Conservation (phyloP, 2,888 invertebrate genomes). For the Hypercompe scribonia region DNA sequence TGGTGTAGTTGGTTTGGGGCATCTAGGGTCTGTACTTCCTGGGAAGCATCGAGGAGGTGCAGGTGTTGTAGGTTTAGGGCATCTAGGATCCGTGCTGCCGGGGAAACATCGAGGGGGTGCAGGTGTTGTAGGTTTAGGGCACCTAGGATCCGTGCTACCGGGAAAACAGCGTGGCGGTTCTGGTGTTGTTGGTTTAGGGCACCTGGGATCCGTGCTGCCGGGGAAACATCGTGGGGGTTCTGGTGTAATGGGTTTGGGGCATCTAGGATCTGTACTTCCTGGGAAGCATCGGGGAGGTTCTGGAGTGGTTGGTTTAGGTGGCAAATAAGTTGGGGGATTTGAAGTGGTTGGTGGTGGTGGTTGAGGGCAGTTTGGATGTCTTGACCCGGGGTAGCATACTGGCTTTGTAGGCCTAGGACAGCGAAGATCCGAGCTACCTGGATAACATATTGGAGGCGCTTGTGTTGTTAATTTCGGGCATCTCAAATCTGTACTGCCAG, state of each 20-base stretch:
- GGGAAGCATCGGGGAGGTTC: conserved; percentile 57
- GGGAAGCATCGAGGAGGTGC: conserved; percentile 30
- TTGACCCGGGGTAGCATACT: conserved; percentile 44
- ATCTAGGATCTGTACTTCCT: conserved; percentile 55
- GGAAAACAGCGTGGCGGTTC: conserved; percentile 64
- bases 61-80: conserved; percentile 29
- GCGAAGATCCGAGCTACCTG: conserved; percentile 43
- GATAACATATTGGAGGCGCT: conserved; percentile 35
- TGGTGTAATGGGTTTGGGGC: conserved; percentile 57
- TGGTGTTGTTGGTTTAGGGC: conserved; percentile 62
- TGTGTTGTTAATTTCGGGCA: conserved; percentile 48
- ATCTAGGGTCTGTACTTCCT: conserved; percentile 39
- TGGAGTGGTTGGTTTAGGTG: conserved; percentile 50
- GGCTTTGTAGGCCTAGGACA: conserved; percentile 55
- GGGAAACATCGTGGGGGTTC: conserved; percentile 50
- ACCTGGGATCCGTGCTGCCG: conserved; percentile 62
- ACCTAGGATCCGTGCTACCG: conserved; percentile 63
- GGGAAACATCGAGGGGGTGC: conserved; percentile 37
- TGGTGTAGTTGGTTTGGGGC: no score
- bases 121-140: conserved; percentile 60
- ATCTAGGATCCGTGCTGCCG: conserved; percentile 38
- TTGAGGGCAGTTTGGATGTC: conserved; percentile 56
- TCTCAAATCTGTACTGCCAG: conserved; percentile 37
- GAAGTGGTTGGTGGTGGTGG: conserved; percentile 52
- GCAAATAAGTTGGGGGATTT: conserved; percentile 54